Evolutionary conservation across 2,797 vertebrate genomes (phyloP).

Genomic region (Myotis planiceps): DNA sequence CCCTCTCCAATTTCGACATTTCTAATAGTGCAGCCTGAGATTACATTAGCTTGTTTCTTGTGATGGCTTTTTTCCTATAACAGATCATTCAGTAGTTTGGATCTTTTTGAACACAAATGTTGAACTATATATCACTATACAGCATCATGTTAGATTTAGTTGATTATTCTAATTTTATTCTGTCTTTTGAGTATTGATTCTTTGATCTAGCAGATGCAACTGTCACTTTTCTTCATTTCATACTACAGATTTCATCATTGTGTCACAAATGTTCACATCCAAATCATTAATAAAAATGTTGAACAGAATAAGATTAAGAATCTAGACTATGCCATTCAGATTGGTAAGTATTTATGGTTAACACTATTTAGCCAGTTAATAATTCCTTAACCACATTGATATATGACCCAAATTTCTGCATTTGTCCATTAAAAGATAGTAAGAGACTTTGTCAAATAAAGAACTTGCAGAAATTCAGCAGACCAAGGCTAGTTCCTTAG

Average conservation of each 20-base stretch:
- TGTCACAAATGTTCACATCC: background rate
- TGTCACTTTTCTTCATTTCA: background rate
- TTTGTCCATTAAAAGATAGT: background rate
- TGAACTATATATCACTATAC: background rate
- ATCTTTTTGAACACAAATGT: background rate
- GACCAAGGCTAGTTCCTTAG: background rate
- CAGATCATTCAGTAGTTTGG: background rate
- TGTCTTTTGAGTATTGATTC: background rate
- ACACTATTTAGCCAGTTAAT: background rate
- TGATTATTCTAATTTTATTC: constrained; percentile 26
- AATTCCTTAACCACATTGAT: background rate
- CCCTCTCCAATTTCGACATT: background rate
- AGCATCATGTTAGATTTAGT: background rate
- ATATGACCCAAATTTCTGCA: background rate
- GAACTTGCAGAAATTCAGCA: background rate
- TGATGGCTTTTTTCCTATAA: background rate
- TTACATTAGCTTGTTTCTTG: background rate
- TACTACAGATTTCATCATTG: background rate
- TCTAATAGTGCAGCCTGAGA: background rate
- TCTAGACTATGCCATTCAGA: background rate
- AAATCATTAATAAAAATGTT: background rate
- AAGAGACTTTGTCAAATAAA: background rate
- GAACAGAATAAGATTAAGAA: background rate
- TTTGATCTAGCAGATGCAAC: background rate
- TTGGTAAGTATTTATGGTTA: background rate